Evolutionary conservation across 1,140 invertebrate genomes (phyloP).

Genomic region (Papilio glaucus): DNA sequence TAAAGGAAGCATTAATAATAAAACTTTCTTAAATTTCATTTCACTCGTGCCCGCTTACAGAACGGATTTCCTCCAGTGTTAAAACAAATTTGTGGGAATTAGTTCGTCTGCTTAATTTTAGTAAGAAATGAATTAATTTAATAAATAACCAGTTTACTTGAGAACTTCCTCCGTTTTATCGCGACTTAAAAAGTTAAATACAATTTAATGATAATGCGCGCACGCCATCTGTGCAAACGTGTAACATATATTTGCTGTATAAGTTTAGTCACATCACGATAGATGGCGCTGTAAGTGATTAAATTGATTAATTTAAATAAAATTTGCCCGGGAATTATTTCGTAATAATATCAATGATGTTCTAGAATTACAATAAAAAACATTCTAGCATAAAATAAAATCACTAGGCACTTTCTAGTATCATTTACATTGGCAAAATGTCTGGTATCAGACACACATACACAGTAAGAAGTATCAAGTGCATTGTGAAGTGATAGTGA

Average conservation of each 20-base stretch:
- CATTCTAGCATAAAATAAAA: too few species aligned
- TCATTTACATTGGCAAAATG: too few species aligned
- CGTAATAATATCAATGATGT: too few species aligned
- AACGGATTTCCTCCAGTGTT: neutral
- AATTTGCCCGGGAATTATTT: too few species aligned
- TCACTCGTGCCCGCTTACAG: neutral
- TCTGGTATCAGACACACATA: too few species aligned
- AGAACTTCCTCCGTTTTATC: neutral
- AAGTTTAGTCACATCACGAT: neutral
- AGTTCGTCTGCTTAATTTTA: neutral
- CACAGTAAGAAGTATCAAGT: too few species aligned
- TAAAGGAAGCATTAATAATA: neutral
- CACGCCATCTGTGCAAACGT: neutral
- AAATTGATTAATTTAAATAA: too few species aligned
- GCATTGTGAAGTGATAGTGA: too few species aligned
- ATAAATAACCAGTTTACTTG: neutral
- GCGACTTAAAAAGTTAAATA: neutral
- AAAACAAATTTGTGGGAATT: neutral
- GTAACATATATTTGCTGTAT: neutral
- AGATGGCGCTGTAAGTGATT: conserved; percentile 6
- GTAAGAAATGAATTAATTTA: neutral
- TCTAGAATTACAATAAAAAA: too few species aligned
- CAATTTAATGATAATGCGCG: neutral
- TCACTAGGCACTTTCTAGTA: too few species aligned
- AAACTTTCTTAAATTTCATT: neutral